A percentile compares a stretch with the other conserved stretches of the same genome.
Conservation (phyloP, 2,888 invertebrate genomes). For the Synergus gifuensis region DNA sequence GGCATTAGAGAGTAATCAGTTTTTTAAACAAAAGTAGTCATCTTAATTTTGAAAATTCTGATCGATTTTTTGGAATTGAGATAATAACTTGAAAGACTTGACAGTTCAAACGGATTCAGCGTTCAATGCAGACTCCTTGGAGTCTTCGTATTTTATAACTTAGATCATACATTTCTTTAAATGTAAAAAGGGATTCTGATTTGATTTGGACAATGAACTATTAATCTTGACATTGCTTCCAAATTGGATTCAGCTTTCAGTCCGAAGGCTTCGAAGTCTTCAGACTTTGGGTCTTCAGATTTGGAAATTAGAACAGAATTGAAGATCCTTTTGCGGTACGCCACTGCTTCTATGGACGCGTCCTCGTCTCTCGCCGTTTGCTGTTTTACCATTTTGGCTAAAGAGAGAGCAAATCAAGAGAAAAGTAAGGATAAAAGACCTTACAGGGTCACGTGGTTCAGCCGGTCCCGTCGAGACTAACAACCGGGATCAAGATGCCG, state of each 20-base stretch:
- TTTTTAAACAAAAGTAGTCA: too few relatives aligned
- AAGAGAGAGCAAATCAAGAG: slow-evolving; percentile 46
- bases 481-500: slow-evolving; percentile 62
- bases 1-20: too few relatives aligned
- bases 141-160: too few relatives aligned
- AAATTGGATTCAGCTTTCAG: not conserved
- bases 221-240: not conserved
- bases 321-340: slow-evolving; percentile 29
- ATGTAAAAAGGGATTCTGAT: too few relatives aligned
- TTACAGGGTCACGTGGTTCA: slow-evolving; percentile 66
- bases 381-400: slow-evolving; percentile 43
- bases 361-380: slow-evolving; percentile 40
- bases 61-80: too few relatives aligned
- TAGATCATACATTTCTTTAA: too few relatives aligned
- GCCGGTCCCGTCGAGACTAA: slow-evolving; percentile 60
- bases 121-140: too few relatives aligned
- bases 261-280: not conserved
- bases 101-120: too few relatives aligned
- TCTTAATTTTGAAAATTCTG: too few relatives aligned
- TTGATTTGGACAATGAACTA: too few relatives aligned
- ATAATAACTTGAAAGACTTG: too few relatives aligned
- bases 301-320: not conserved
- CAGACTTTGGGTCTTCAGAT: not conserved
- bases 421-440: slow-evolving; percentile 45
- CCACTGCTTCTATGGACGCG: slow-evolving; percentile 46